These are phyloP conservation scores for Archips xylosteana DNA, from an alignment of 2,888 invertebrate genomes.

Conservation along the genomic window DNA sequence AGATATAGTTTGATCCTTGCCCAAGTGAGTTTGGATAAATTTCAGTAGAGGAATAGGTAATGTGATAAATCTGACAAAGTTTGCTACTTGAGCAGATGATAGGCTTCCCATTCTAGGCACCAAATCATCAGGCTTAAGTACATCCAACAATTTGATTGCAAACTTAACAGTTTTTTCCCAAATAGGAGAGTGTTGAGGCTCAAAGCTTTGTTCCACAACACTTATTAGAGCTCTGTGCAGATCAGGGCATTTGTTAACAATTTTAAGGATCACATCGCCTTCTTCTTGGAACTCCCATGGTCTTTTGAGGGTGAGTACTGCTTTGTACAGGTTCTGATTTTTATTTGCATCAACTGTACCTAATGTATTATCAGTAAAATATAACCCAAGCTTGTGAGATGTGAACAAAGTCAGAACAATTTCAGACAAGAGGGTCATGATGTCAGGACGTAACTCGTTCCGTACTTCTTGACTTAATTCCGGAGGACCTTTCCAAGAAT, in stretches of 20 bases:
- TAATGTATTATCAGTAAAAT: conserved; percentile 89
- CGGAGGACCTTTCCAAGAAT: conserved; percentile 90
- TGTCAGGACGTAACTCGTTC: conserved; percentile 68
- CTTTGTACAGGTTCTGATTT: conserved; percentile 87
- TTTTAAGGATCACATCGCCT: conserved; percentile 86
- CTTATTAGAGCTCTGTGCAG: conserved; percentile 87
- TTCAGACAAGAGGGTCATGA: conserved; percentile 86
- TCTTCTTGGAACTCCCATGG: conserved; percentile 90
- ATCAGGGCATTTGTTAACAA: conserved; percentile 89
- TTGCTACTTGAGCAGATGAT: conserved; percentile 80
- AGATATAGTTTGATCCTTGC: conserved; percentile 72
- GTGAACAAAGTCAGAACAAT: conserved; percentile 91
- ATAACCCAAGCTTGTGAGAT: conserved; percentile 91
- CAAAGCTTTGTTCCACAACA: conserved; percentile 86
- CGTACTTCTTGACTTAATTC: conserved; percentile 70
- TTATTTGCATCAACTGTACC: conserved; percentile 86
- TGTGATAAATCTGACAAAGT: conserved; percentile 78
- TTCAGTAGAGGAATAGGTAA: conserved; percentile 82
- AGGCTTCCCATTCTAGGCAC: conserved; percentile 76
- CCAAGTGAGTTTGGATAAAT: conserved; percentile 66
- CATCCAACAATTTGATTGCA: conserved; percentile 72
- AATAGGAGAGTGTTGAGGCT: conserved; percentile 84
- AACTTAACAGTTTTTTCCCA: conserved; percentile 83
- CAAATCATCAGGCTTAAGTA: conserved; percentile 80
- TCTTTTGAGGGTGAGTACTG: conserved; percentile 87